Evolutionary conservation across 1,140 invertebrate species (phyloP), one percentile per base, ranked within the genome.

Genomic region (Andrena cerasifolii): DNA sequence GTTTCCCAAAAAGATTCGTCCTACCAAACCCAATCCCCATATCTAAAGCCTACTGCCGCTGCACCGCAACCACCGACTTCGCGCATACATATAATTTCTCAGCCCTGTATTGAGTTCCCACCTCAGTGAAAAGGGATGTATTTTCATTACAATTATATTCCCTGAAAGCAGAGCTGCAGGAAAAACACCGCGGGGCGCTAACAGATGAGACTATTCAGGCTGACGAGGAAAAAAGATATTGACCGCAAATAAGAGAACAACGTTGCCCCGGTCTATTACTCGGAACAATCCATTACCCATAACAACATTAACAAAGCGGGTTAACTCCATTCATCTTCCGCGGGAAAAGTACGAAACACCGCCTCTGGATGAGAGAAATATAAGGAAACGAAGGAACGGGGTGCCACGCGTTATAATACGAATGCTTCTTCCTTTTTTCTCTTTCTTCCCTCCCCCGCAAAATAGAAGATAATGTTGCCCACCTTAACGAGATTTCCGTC

Each of bases 261-360:
- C 68, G 63, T 26, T 40, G 16, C 59, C 28, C 36, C 36, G 36
- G 51, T 83, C 70, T 65, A 54, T 63, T 61, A 62, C n/a, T 49
- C 53, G 14, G 54, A 78, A 78, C 62, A 62, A 43, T 74, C 71
- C 61, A 65, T 62, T 51, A 61, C 21, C 56, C 62, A 24, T 68
- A 78, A 79, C 58, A 54, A 43, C 62, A 65, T 59, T 77, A 84
- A 87, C 84, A 84, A 86, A 86, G 75, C 71, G 63, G 54, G 72
- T 81, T 81, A 81, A 73, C 63, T 72, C 53, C 67, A 58, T 85
- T 85, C 79, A 65, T 82, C 49, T 67, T 67, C 3, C 26, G 7
- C 49, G 53, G 26, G 59, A 86, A 80, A 68, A 70, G 67, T 63
- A 59, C 4, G 10, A 18, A 2, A 14, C 8, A 18, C 47, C 18